Percentiles rank a stretch among this genome's conserved stretches.
Evolutionary conservation across 2,113 vertebrate species (phyloP).

Genomic region (Nothobranchius kuhntae): DNA sequence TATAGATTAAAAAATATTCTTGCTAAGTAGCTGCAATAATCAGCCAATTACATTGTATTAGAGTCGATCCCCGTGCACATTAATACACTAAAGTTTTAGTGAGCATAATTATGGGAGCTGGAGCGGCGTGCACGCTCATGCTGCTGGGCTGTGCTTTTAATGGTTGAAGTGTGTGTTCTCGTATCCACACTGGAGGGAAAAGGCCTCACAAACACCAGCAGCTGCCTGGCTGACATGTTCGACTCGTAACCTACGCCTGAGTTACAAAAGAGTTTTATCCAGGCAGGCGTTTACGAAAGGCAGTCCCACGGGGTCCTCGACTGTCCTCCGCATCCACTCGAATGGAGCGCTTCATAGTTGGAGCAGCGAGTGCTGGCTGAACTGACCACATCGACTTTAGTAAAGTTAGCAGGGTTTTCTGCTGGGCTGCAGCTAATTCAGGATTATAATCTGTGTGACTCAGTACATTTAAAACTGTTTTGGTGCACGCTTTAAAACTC

Average conservation of each 20-base stretch:
- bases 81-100: too few species aligned
- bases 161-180: background rate
- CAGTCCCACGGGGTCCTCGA: slow-evolving; percentile 48
- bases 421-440: background rate
- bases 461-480: too few species aligned
- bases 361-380: background rate
- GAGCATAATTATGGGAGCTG: too few species aligned
- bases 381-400: slow-evolving; percentile 7
- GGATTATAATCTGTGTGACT: too few species aligned
- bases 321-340: slow-evolving; percentile 46
- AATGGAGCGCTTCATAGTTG: slow-evolving; percentile 32
- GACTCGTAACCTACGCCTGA: slow-evolving; percentile 44
- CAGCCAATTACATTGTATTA: too few species aligned
- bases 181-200: background rate
- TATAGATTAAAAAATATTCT: too few species aligned
- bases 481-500: too few species aligned
- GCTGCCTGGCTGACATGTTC: slow-evolving; percentile 12
- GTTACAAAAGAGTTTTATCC: slow-evolving; percentile 44
- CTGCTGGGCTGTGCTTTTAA: background rate
- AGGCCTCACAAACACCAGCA: background rate
- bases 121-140: background rate
- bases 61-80: too few species aligned
- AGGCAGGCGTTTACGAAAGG: slow-evolving; percentile 53
- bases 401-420: background rate
- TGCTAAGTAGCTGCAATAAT: too few species aligned